Evolutionary conservation across 2,888 invertebrate species (phyloP).

Genomic region (Euspilapteryx auroguttella): DNA sequence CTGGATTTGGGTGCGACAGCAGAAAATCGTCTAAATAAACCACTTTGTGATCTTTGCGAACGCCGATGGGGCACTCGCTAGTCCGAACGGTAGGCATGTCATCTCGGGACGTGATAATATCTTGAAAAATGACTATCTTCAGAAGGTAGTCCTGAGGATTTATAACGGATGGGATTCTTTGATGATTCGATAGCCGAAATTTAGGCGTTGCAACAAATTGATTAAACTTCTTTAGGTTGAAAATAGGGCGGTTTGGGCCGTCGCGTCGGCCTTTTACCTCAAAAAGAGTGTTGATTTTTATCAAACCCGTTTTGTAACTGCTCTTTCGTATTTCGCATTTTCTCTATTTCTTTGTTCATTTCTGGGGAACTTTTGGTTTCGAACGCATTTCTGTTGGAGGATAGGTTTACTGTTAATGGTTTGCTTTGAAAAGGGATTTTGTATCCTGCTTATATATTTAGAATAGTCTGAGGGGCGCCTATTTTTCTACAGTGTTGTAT

Average conservation of each 20-base stretch:
- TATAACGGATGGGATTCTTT: constrained; percentile 7
- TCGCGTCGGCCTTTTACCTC: neutral
- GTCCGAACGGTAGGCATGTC: constrained; percentile 10
- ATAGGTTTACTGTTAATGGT: neutral
- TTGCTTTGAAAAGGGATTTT: constrained; percentile 6
- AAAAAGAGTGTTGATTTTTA: neutral
- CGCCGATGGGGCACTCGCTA: constrained; percentile 3
- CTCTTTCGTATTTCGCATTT: neutral
- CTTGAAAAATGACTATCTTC: constrained; percentile 8
- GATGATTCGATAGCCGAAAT: constrained; percentile 7
- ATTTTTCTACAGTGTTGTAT: constrained; percentile 2
- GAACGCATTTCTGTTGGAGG: neutral
- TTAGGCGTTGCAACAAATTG: constrained; percentile 5
- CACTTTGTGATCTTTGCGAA: constrained; percentile 2
- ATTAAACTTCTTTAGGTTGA: too few species aligned
- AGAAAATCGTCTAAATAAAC: too few species aligned
- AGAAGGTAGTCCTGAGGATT: constrained; percentile 7
- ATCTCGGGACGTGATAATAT: too few species aligned
- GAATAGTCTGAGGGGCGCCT: constrained; percentile 3
- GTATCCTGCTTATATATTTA: constrained; percentile 7
- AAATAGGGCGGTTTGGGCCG: too few species aligned
- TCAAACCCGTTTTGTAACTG: neutral
- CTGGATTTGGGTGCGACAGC: too few species aligned
- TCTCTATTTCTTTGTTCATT: neutral
- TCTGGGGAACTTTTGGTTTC: neutral